Conservation (phyloP, 2,888 invertebrate species). For the Hydriomena furcata region DNA sequence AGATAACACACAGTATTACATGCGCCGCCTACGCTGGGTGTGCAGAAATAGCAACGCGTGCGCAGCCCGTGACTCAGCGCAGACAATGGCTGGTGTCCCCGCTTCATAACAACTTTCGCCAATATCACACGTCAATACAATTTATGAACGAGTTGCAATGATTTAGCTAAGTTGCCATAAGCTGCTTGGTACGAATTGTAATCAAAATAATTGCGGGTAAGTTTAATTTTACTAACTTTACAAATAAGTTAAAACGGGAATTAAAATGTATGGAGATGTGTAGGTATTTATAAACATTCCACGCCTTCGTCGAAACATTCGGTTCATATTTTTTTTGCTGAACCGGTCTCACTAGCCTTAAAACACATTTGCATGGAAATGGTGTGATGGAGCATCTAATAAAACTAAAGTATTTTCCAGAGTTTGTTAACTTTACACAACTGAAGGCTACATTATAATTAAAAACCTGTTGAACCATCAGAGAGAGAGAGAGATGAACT, state of each 20-base stretch:
- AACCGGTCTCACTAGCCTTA: slow-evolving; percentile 54
- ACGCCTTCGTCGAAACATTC: not conserved
- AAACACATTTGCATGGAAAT: slow-evolving; percentile 64
- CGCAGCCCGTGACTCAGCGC: slow-evolving; percentile 75
- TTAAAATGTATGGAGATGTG: no score
- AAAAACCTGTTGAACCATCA: slow-evolving; percentile 8
- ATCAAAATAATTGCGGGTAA: no score
- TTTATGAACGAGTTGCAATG: slow-evolving; percentile 21
- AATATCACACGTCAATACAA: slow-evolving; percentile 48
- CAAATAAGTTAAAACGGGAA: no score
- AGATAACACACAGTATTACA: slow-evolving; percentile 42
- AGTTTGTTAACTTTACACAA: slow-evolving; percentile 7
- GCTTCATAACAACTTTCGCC: slow-evolving; percentile 63
- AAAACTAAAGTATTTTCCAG: slow-evolving; percentile 23
- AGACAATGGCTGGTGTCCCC: slow-evolving; percentile 73
- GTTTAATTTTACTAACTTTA: no score
- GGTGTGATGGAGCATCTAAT: slow-evolving; percentile 36
- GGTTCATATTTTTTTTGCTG: slow-evolving; percentile 38
- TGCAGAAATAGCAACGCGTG: slow-evolving; percentile 72
- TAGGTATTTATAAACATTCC: not conserved
- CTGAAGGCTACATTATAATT: slow-evolving; percentile 11
- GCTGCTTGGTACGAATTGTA: not conserved
- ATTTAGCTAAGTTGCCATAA: not conserved
- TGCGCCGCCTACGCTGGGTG: slow-evolving; percentile 62
- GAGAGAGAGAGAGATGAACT: slow-evolving; percentile 25